A percentile compares a stretch with the other conserved stretches of the same genome.
phyloP scores from a whole-genome alignment of 1,140 invertebrate species.

The Akabosia matsudoensis region DNA sequence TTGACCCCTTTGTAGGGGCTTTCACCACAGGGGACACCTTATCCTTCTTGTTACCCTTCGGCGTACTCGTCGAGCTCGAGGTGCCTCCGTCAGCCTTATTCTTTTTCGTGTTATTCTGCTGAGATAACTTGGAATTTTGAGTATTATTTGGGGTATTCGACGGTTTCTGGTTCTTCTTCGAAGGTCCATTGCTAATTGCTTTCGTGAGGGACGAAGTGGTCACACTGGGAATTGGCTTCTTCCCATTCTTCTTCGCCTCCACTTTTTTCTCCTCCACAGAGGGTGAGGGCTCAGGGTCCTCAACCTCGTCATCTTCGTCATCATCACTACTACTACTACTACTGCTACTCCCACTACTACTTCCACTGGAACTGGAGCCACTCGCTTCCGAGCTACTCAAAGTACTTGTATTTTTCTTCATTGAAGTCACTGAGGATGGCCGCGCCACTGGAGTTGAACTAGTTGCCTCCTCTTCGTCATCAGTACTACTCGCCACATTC shows the following conservation, averaged over 20 bases:
- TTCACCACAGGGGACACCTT: not conserved
- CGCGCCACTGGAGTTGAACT: not conserved
- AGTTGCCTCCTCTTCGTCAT: not conserved
- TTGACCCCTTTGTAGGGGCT: not conserved
- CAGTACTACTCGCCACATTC: constrained; percentile 9
- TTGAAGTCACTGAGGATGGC: not conserved
- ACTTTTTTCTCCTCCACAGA: not conserved
- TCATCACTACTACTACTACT: not conserved
- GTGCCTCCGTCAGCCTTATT: not conserved
- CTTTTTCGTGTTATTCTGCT: not conserved
- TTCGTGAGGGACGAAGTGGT: not conserved
- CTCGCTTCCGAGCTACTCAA: constrained; percentile 2
- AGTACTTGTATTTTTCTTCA: not conserved
- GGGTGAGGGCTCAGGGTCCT: not conserved
- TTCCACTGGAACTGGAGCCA: constrained; percentile 6
- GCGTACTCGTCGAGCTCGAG: not conserved
- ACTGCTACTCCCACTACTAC: not conserved
- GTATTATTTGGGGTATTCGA: not conserved
- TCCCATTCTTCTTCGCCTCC: not conserved
- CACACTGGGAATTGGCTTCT: not conserved
- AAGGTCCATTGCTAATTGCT: not conserved
- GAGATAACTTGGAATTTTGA: not conserved
- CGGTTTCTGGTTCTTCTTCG: not conserved
- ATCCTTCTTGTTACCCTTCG: not conserved
- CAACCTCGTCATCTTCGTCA: not conserved